Base-by-base conservation (phyloP, 2,888 invertebrate genomes). In the Eupithecia subfuscata region DNA sequence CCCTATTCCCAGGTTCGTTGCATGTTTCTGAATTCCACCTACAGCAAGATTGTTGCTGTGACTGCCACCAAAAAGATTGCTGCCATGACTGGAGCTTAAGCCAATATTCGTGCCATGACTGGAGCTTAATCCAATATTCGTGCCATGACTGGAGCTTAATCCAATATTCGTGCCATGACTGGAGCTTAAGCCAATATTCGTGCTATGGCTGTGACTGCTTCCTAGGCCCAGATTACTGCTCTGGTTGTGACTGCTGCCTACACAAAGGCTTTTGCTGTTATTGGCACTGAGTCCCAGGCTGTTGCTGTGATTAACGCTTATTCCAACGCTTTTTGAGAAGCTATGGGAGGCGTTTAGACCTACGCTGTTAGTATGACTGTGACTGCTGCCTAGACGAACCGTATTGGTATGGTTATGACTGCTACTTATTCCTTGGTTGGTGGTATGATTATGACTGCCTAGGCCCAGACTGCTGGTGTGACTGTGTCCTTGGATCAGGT, bases 331-430 rank as follows among this genome's bases (percentile, higher is more conserved):
- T 25, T 69, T 71, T 12, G 11, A 45, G 30, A 74, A 68, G 37
- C 45, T 71, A 14, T 69, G 75, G 16, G 30, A 64, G 18, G 56
- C 64, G 69, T 68, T 75, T 16, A 69, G 18, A 22, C 72, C 74
- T 14, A 65, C 52, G 18, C 65, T 67, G 37, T 71, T 76, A 18
- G n/a, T 63, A 65, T 76, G 78, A 30, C 68, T 74, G 70, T 81
- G 80, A 70, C 73, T 81, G 74, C 63, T 76, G 69, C 75, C 74
- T 69, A 71, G 68, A 71, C 78, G 77, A 30, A 78, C 69, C 76
- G 18, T 71, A 40, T 71, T 73, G 43, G 22, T 69, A 56, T 76
- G 76, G 65, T 40, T 75, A 43, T 77, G 75, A 60, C 25, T 73
- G 60, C 48, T 48, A 43, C 30, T 56, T n/a, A 52, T 69, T 37